Evolutionary conservation across 2,113 vertebrate genomes (phyloP).

Genomic region (Oxyura jamaicensis): DNA sequence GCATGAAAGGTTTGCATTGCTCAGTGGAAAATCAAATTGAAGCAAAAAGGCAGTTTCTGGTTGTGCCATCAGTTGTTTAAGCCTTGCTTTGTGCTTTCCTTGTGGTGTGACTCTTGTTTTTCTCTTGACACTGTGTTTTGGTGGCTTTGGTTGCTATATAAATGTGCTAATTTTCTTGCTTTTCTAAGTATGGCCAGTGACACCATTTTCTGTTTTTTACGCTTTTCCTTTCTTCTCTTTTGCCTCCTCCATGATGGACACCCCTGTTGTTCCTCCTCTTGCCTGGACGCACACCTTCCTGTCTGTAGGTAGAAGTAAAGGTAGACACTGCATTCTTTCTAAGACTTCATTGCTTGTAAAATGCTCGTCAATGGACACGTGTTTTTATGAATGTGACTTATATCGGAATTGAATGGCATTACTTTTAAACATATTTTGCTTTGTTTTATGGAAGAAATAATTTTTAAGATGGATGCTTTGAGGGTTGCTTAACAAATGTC

Average conservation of each 20-base stretch:
- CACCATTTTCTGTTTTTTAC: slow-evolving; percentile 58
- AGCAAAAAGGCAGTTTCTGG: slow-evolving; percentile 1
- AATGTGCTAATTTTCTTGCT: neutral
- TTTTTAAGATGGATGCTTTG: neutral
- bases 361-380: slow-evolving; percentile 4
- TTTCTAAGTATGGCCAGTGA: slow-evolving; percentile 47
- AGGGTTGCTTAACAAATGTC: neutral
- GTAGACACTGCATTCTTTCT: slow-evolving; percentile 84
- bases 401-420: neutral
- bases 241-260: slow-evolving; percentile 74
- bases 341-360: slow-evolving; percentile 50
- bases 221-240: slow-evolving; percentile 66
- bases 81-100: slow-evolving; percentile 7
- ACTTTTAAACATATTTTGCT: neutral
- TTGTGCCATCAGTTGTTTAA: slow-evolving; percentile 17
- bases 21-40: slow-evolving; percentile 46
- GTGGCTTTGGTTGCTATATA: neutral
- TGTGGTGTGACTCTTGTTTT: neutral
- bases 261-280: slow-evolving; percentile 65
- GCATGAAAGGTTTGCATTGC: slow-evolving; percentile 69
- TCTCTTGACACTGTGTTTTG: neutral
- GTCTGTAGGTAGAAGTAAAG: slow-evolving; percentile 97
- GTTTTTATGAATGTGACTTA: slow-evolving; percentile 17
- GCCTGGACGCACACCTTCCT: slow-evolving; percentile 77
- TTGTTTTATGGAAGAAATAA: neutral